Percentiles rank a stretch among this genome's conserved stretches.
Conservation (phyloP, 2,113 vertebrate genomes). For the Heterocephalus glaber region DNA sequence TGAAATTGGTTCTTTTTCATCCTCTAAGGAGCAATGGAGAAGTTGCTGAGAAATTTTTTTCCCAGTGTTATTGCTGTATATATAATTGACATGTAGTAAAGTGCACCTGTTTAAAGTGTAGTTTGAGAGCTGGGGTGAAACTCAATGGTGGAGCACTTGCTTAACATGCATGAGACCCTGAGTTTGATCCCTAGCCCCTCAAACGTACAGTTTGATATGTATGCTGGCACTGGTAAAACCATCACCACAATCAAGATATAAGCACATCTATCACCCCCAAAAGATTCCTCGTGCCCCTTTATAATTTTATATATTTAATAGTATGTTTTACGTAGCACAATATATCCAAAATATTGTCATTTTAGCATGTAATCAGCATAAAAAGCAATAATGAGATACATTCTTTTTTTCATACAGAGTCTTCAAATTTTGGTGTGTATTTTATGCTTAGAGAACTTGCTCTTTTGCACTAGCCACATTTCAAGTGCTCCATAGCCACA, state of each 20-base stretch:
- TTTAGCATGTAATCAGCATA: conserved; percentile 9
- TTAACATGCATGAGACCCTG: neutral
- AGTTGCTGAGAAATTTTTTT: neutral
- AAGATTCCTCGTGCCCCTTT: neutral
- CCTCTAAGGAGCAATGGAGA: neutral
- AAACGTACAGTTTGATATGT: neutral
- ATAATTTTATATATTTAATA: conserved; percentile 10
- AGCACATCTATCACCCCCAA: neutral
- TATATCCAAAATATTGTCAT: conserved; percentile 27
- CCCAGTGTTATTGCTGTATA: neutral
- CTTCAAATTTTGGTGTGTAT: neutral
- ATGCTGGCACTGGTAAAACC: neutral
- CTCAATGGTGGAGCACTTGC: neutral
- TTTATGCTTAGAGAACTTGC: neutral
- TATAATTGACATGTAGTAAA: neutral
- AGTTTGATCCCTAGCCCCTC: neutral
- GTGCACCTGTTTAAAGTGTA: neutral
- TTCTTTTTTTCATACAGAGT: neutral
- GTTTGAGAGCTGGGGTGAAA: neutral
- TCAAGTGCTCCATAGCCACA: neutral
- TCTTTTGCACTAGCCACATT: neutral
- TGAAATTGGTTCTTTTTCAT: neutral
- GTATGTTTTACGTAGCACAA: neutral
- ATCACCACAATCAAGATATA: neutral
- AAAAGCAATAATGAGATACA: neutral